Conservation (phyloP, 2,888 invertebrate genomes). For the Drosophila macrospina region DNA sequence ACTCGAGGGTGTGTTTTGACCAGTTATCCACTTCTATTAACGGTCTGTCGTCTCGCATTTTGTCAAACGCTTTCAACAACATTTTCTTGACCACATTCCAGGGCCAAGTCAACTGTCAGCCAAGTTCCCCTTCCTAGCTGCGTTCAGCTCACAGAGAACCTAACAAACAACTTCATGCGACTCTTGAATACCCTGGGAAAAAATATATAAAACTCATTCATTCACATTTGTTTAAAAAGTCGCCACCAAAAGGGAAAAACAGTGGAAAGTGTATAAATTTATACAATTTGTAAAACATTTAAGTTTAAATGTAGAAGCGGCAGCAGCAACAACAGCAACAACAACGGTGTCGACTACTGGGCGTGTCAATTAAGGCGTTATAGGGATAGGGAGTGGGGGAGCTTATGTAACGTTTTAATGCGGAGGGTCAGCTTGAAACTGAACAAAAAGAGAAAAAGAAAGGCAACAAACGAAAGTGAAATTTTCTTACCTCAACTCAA, state of each 20-base stretch:
- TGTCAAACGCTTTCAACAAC: constrained; percentile 52
- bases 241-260: background rate
- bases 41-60: constrained; percentile 25
- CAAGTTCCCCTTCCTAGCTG: background rate
- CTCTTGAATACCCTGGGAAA: constrained; percentile 25
- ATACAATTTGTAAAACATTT: constrained; percentile 71
- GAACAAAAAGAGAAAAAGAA: constrained; percentile 46
- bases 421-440: constrained; percentile 57
- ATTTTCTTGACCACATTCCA: constrained; percentile 54
- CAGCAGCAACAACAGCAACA: constrained; percentile 34
- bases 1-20: constrained; percentile 49
- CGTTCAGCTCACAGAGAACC: background rate
- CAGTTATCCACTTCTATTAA: constrained; percentile 12
- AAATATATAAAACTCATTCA: constrained; percentile 4
- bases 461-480: constrained; percentile 66
- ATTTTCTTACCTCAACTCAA: constrained; percentile 46
- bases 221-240: constrained; percentile 1
- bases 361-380: constrained; percentile 51
- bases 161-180: background rate
- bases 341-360: constrained; percentile 56
- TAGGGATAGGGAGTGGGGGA: constrained; percentile 4
- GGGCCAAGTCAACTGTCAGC: constrained; percentile 17
- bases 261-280: constrained; percentile 65
- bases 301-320: constrained; percentile 29
- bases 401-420: constrained; percentile 56